phyloP scores from a whole-genome alignment of 2,888 invertebrate species.

The Aproaerema taeniolella region DNA sequence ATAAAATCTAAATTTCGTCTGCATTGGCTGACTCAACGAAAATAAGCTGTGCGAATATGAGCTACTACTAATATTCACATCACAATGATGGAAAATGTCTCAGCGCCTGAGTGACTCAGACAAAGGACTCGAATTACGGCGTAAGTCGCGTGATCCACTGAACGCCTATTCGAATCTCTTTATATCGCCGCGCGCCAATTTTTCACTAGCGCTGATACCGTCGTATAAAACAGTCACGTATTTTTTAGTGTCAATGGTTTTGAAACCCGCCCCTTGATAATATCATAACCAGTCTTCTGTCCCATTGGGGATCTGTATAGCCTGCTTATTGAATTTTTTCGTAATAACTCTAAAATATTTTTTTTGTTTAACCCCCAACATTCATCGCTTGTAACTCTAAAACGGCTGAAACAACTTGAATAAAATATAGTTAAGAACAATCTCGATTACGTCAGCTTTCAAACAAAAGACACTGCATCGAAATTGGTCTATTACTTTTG shows the following conservation, averaged over 20 bases:
- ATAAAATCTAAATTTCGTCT: too few relatives aligned
- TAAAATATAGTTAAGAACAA: too few relatives aligned
- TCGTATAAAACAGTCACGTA: slow-evolving; percentile 59
- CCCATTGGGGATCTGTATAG: slow-evolving; percentile 7
- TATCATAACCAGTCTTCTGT: slow-evolving; percentile 44
- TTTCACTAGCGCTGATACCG: slow-evolving; percentile 38
- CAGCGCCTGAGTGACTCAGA: slow-evolving; percentile 47
- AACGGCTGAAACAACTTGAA: too few relatives aligned
- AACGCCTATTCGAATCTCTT: slow-evolving; percentile 47
- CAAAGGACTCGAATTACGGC: slow-evolving; percentile 50
- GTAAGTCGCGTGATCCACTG: slow-evolving; percentile 46
- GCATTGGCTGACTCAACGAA: too few relatives aligned
- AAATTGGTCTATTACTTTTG: too few relatives aligned
- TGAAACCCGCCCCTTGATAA: slow-evolving; percentile 42
- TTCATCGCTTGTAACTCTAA: too few relatives aligned
- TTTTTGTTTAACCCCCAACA: slow-evolving; percentile 32
- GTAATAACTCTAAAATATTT: slow-evolving; percentile 37
- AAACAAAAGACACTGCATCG: too few relatives aligned
- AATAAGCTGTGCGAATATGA: too few relatives aligned
- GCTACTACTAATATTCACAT: too few relatives aligned
- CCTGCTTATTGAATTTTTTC: slow-evolving; percentile 11
- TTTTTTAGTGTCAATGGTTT: slow-evolving; percentile 52
- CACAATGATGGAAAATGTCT: slow-evolving; percentile 39
- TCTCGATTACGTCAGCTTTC: too few relatives aligned
- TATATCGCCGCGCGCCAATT: slow-evolving; percentile 42